A percentile compares a stretch with the other conserved stretches of the same genome.
phyloP scores from a whole-genome alignment of 2,797 vertebrate species.

The Aldrovandia affinis region DNA sequence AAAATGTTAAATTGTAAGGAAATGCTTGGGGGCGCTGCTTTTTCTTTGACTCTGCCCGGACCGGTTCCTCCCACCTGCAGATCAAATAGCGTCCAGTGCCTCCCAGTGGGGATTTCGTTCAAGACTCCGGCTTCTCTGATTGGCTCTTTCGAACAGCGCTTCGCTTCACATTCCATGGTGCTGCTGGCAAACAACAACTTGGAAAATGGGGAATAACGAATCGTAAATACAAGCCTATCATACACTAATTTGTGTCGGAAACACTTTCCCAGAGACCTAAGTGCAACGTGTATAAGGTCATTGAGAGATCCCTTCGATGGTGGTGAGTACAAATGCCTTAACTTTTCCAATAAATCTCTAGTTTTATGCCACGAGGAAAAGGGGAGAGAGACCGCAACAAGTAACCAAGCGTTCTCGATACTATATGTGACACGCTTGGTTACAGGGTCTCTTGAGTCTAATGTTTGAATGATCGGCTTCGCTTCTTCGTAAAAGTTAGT shows the following conservation, averaged over 20 bases:
- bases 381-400: not conserved
- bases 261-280: not conserved
- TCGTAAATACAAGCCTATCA: not conserved
- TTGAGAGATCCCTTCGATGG: not conserved
- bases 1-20: too few species aligned
- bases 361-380: not conserved
- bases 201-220: not conserved
- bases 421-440: not conserved
- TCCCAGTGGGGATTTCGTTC: not conserved
- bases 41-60: too few species aligned
- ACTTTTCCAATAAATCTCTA: not conserved
- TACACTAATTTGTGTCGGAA: not conserved
- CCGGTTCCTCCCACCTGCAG: slow-evolving; percentile 5
- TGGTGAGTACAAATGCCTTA: not conserved
- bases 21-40: too few species aligned
- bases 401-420: not conserved
- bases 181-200: not conserved
- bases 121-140: not conserved
- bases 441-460: not conserved
- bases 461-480: not conserved
- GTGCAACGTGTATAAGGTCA: not conserved
- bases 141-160: slow-evolving; percentile 16
- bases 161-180: not conserved
- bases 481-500: not conserved
- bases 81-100: not conserved